These are phyloP conservation scores for Dascyllus trimaculatus DNA, from an alignment of 2,113 vertebrate genomes.

Conservation along the genomic window DNA sequence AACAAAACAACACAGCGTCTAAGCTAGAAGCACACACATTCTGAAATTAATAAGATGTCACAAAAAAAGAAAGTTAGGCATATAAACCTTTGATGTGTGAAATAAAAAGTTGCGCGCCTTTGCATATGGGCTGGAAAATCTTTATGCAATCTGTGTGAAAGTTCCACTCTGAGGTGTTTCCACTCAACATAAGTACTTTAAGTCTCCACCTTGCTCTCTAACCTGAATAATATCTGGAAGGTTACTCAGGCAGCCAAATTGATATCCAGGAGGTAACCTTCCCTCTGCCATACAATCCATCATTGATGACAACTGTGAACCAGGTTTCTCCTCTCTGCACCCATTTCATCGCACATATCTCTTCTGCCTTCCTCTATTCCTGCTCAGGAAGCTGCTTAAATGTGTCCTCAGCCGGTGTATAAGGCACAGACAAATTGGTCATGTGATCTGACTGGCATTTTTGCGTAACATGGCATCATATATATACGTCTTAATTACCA, in stretches of 20 bases:
- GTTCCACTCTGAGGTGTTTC: no score
- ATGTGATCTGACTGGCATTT: no score
- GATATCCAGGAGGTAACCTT: no score
- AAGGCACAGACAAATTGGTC: not conserved
- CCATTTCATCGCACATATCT: not conserved
- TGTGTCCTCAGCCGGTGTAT: not conserved
- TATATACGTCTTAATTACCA: no score
- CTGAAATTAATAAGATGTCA: not conserved
- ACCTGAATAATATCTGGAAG: no score
- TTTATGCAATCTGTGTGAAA: not conserved
- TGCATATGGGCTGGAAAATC: constrained; percentile 1
- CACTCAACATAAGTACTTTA: no score
- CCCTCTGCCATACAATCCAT: constrained; percentile 18
- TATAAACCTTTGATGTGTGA: not conserved
- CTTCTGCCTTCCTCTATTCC: not conserved
- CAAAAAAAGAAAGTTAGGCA: not conserved
- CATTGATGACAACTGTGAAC: constrained; percentile 18
- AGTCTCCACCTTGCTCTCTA: no score
- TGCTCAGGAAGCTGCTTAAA: no score
- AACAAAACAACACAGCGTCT: not conserved
- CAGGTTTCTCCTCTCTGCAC: constrained; percentile 4
- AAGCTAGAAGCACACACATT: not conserved
- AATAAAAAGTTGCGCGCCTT: not conserved
- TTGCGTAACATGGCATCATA: no score
- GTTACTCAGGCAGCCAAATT: no score